Evolutionary conservation across 2,113 vertebrate genomes (phyloP), one percentile per base, ranked within the genome.

Genomic region (Notarius lentiginosus): DNA sequence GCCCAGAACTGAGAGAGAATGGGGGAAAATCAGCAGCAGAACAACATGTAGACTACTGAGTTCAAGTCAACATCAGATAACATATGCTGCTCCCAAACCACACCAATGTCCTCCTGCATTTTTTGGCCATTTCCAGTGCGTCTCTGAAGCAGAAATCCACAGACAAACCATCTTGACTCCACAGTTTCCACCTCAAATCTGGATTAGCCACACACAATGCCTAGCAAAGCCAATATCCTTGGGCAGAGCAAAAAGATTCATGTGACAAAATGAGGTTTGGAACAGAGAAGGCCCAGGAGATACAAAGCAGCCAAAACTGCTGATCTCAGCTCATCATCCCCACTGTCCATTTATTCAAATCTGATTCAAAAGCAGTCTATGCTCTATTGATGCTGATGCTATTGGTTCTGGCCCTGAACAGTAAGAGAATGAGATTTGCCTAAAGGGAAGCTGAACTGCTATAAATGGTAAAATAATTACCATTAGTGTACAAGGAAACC

Each of bases 131-230:
- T 79, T 2, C 12, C 0, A 4, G 1, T 65, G 60, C 9, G 9
- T 30, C 2, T 49, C 1, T 41, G 18, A n/a, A 34, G 11, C 51
- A 41, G 18, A 79, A 73, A 83, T 83, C 56, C 58, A 55, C 66
- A 65, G 22, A 15, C 56, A 83, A 76, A 53, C 41, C 20, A 83
- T 87, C 53, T 84, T 84, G 61, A 66, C 53, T 82, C 63, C 27
- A 30, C 82, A 82, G 76, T 58, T 84, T 87, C 58, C 60, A 87
- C 79, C 66, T 61, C 83, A 86, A 80, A 76, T 70, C 84, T 72
- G 89, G 90, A 91, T 89, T 90, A 91, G 84, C 2, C 79, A 51
- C 58, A 79, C 80, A 90, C 90, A 90, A 87, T 84, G 80, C 79
- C 17, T 65, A 79, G 85, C 18, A 8, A 70, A 86, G 77, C 58